A percentile compares a stretch with the other conserved stretches of the same genome.
These are phyloP conservation scores for Diarsia dahlii DNA, from an alignment of 2,888 invertebrate genomes.

Conservation along the genomic window DNA sequence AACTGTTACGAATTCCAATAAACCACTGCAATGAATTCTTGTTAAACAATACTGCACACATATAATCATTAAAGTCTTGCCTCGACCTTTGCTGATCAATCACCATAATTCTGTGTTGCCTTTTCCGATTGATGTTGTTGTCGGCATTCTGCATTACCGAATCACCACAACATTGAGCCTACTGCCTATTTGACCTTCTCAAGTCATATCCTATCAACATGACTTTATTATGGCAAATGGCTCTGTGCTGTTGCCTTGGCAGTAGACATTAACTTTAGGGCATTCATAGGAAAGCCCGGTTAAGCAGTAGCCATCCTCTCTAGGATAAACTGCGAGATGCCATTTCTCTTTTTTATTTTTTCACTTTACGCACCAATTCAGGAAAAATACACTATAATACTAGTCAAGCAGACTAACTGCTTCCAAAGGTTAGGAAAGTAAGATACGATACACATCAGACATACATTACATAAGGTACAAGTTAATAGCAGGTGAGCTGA, in stretches of 20 bases:
- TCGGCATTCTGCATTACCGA: background rate
- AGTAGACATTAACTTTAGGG: no score
- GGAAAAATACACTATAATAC: background rate
- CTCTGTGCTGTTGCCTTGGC: no score
- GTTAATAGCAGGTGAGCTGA: constrained; percentile 69
- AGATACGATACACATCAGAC: constrained; percentile 41
- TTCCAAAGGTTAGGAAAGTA: constrained; percentile 30
- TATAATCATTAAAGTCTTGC: background rate
- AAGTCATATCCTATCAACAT: no score
- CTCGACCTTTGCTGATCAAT: constrained; percentile 30
- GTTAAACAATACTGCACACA: background rate
- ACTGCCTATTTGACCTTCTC: no score
- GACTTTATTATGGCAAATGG: no score
- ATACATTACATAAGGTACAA: constrained; percentile 57
- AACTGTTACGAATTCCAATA: constrained; percentile 14
- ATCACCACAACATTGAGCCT: background rate
- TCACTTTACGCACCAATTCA: no score
- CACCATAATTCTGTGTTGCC: background rate
- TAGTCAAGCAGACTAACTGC: background rate
- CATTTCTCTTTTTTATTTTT: no score
- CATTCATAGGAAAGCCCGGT: no score
- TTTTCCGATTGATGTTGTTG: background rate
- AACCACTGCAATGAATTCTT: background rate
- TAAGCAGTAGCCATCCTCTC: no score
- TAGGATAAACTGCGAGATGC: no score